phyloP scores from a whole-genome alignment of 2,888 invertebrate genomes.

The Sinodicranocentrus sp. region DNA sequence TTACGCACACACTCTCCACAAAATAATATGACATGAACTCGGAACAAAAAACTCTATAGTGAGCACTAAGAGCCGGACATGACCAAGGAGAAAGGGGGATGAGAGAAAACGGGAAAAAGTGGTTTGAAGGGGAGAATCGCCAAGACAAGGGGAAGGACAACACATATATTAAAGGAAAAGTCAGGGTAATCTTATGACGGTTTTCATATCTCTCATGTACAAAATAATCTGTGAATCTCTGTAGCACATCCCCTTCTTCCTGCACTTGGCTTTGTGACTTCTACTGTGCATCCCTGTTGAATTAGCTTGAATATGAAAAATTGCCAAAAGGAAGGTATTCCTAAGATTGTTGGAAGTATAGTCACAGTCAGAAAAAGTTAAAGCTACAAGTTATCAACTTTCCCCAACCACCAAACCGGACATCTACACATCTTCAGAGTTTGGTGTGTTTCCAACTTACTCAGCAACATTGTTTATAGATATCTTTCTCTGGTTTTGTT shows the following conservation, averaged over 20 bases:
- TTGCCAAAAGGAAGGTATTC: constrained; percentile 5
- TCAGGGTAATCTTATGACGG: constrained; percentile 27
- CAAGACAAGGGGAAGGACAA: constrained; percentile 18
- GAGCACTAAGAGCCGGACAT: constrained; percentile 23
- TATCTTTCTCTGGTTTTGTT: not conserved
- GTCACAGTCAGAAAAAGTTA: not conserved
- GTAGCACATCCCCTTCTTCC: not conserved
- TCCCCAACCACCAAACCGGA: not conserved
- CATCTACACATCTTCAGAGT: too few species aligned
- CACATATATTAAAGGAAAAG: constrained; percentile 18
- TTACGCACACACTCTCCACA: constrained; percentile 22
- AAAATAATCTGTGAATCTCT: constrained; percentile 39
- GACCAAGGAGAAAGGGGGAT: not conserved
- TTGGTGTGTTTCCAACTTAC: not conserved
- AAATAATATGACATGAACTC: constrained; percentile 34
- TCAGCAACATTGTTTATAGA: not conserved
- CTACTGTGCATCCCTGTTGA: constrained; percentile 25
- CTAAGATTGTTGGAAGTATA: not conserved
- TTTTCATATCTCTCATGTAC: constrained; percentile 11
- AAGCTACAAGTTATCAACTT: constrained; percentile 24
- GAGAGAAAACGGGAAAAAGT: constrained; percentile 48
- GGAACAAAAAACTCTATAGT: constrained; percentile 39
- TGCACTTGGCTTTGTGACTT: not conserved
- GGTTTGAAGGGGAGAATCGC: constrained; percentile 30
- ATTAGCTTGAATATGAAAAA: not conserved